Conservation (phyloP, 2,888 invertebrate species). For the Quadroppia sp. region DNA sequence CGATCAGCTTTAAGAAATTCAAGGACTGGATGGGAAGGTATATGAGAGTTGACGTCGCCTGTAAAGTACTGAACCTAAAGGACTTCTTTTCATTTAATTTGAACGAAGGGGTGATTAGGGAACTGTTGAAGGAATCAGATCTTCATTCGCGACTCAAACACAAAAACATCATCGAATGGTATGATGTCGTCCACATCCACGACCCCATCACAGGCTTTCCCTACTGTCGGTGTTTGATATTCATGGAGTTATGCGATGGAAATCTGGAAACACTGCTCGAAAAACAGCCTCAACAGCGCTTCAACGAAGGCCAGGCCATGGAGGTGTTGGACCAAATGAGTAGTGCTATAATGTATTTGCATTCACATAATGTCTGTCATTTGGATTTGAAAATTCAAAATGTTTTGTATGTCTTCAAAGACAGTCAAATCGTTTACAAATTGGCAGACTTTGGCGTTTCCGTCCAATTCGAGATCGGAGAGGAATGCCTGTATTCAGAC, state of each 20-base stretch:
- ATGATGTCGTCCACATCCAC: background rate
- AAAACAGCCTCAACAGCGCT: too few species aligned
- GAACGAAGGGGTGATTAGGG: too few species aligned
- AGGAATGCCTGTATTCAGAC: too few species aligned
- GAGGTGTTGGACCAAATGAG: background rate
- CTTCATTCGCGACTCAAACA: background rate
- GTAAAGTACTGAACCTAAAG: background rate
- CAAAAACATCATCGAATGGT: background rate
- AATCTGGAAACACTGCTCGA: background rate
- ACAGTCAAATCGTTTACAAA: background rate
- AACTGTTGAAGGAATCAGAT: background rate
- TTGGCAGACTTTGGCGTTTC: background rate
- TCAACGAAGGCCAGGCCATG: background rate
- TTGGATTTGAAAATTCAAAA: background rate
- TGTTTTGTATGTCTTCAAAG: background rate
- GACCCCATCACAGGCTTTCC: background rate
- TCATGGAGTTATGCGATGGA: background rate
- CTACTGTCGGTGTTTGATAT: background rate
- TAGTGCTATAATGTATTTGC: background rate
- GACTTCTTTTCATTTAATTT: too few species aligned
- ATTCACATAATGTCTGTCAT: background rate
- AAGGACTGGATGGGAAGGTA: background rate
- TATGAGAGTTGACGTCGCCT: background rate
- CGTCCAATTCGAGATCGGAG: background rate
- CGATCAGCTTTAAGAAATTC: background rate